These are phyloP conservation scores for Formicarius rufipectus DNA, from an alignment of 2,113 vertebrate species.

Conservation along the genomic window DNA sequence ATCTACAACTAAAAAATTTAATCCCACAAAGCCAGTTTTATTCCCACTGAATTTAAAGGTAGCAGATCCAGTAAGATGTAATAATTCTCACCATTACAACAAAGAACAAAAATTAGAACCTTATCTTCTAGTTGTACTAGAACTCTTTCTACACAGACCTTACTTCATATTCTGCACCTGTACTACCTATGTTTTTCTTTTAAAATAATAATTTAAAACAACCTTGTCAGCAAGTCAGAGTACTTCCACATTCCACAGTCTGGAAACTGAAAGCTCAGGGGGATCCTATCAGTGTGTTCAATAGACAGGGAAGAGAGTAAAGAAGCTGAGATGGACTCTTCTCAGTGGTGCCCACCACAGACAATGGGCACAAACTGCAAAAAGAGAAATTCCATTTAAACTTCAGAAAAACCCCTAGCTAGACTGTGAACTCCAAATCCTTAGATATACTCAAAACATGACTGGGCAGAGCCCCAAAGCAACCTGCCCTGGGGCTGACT, in stretches of 20 bases:
- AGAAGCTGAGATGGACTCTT: background rate
- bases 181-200: background rate
- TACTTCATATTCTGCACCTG: background rate
- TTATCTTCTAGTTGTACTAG: background rate
- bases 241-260: background rate
- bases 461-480: rapidly evolving
- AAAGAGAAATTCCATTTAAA: background rate
- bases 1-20: background rate
- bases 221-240: background rate
- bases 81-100: background rate
- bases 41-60: background rate
- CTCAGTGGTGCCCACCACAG: background rate
- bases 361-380: background rate
- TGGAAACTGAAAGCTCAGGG: background rate
- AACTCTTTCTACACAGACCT: background rate
- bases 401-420: rapidly evolving
- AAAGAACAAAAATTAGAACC: background rate
- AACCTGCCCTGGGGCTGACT: background rate
- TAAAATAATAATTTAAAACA: background rate
- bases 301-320: background rate
- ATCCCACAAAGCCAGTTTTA: background rate
- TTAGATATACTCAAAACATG: background rate
- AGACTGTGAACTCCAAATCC: background rate
- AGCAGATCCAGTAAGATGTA: background rate
- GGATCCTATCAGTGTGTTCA: background rate